Evolutionary conservation across 2,888 invertebrate genomes (phyloP).

Genomic region (Temnothorax unifasciatus): DNA sequence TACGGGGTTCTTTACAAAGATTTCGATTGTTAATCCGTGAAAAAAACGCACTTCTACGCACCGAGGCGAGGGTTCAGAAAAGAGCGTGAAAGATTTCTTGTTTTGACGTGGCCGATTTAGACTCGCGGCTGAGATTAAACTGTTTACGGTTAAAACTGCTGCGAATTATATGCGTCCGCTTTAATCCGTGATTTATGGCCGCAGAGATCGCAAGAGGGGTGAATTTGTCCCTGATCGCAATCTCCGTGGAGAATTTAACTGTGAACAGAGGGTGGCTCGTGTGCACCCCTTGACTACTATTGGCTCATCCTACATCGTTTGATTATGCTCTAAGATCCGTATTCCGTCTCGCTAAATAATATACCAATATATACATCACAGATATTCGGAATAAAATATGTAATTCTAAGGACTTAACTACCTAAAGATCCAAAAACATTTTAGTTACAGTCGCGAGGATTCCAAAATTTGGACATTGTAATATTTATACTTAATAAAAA

Average conservation of each 20-base stretch:
- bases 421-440: background rate
- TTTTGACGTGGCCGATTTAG: slow-evolving; percentile 84
- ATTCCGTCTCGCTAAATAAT: slow-evolving; percentile 37
- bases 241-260: slow-evolving; percentile 84
- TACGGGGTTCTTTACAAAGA: slow-evolving; percentile 12
- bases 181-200: slow-evolving; percentile 85
- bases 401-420: background rate
- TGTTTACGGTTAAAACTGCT: slow-evolving; percentile 84
- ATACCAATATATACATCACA: background rate
- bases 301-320: slow-evolving; percentile 55
- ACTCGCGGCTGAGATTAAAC: slow-evolving; percentile 82
- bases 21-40: slow-evolving; percentile 18
- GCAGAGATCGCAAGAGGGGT: slow-evolving; percentile 55
- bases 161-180: slow-evolving; percentile 82
- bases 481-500: background rate
- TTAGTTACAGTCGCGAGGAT: background rate
- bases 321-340: slow-evolving; percentile 39
- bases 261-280: slow-evolving; percentile 69
- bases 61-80: slow-evolving; percentile 29
- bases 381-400: slow-evolving; percentile 14
- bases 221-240: slow-evolving; percentile 70
- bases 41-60: background rate
- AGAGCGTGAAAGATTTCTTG: slow-evolving; percentile 83
- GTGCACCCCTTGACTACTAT: slow-evolving; percentile 77
- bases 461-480: background rate